Base-by-base conservation (phyloP, 2,888 invertebrate species). In the Drosophila recens region DNA sequence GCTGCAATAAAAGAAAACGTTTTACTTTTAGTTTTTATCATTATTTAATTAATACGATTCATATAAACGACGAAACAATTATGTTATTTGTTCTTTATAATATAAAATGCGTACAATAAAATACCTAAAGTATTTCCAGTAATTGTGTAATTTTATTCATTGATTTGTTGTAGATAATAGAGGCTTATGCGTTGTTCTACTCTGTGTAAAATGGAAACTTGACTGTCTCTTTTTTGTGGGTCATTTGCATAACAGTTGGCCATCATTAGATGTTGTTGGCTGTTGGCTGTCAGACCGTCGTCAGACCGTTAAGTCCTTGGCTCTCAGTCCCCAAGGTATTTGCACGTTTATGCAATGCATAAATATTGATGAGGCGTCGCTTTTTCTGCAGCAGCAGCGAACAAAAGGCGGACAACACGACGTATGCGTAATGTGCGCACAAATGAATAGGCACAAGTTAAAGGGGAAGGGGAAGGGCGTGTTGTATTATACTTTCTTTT, bases 211-310 rank as follows among this genome's bases (percentile, higher is more conserved):
- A 17, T 48, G 38, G 4, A 17, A 42, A 27, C 34, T 67, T 73
- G 23, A 15, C 5, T 34, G 34, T 48, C 46, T 17, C 23, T 51
- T 33, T 51, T 53, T 38, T 33, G 23, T 54, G 34, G 59, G 52
- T 23, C 58, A 84, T 84, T 84, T 84, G 86, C 90, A 84, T 84
- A 84, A 89, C 89, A 87, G 85, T 84, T 69, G 82, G 67, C 61
- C 75, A 68, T 84, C 82, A 89, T 89, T 87, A 87, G 72, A 67
- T 61, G 67, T 56, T 54, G 40, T 56, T 54, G 40, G 42, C 38
- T 52, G 42, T 54, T 59, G 65, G 61, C 52, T 84, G 89, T 89
- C 89, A 87, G 68, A 83, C 89, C 88, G 67, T 64, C 72, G 71
- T 89, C 83, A 87, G 82, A 66, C 30, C 63, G 67, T 53, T 70